phyloP scores from a whole-genome alignment of 1,140 invertebrate species.

The Bombus turneri region DNA sequence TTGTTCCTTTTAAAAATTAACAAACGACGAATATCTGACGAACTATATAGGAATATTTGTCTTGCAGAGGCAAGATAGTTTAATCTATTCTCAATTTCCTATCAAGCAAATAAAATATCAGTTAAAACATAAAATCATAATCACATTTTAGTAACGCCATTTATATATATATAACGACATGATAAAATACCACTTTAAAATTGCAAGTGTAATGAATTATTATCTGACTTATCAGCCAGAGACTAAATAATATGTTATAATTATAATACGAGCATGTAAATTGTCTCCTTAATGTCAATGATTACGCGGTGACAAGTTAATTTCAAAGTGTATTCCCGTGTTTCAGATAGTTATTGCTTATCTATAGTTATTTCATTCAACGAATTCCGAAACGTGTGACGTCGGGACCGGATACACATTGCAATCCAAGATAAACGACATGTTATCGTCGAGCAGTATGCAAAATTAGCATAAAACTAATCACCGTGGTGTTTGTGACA shows the following conservation, averaged over 20 bases:
- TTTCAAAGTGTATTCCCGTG: neutral
- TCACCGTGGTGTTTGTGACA: neutral
- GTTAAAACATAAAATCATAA: neutral
- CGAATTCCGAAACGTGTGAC: neutral
- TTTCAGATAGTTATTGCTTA: neutral
- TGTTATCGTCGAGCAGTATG: neutral
- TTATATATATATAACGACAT: neutral
- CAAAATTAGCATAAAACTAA: constrained; percentile 19
- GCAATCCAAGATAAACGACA: neutral
- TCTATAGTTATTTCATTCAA: neutral
- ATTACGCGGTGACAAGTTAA: neutral
- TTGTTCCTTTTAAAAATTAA: neutral
- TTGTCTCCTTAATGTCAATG: neutral
- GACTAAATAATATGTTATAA: too few relatives aligned
- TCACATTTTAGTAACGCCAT: neutral
- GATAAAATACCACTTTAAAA: neutral
- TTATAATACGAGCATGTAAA: neutral
- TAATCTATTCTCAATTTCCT: too few relatives aligned
- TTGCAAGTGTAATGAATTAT: neutral
- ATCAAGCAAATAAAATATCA: too few relatives aligned
- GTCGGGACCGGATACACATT: neutral
- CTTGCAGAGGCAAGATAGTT: too few relatives aligned
- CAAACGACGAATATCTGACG: too few relatives aligned
- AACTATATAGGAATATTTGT: too few relatives aligned
- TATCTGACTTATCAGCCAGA: neutral